Base-by-base conservation (phyloP, 2,888 invertebrate species). In the Lasioglossum figueresi region DNA sequence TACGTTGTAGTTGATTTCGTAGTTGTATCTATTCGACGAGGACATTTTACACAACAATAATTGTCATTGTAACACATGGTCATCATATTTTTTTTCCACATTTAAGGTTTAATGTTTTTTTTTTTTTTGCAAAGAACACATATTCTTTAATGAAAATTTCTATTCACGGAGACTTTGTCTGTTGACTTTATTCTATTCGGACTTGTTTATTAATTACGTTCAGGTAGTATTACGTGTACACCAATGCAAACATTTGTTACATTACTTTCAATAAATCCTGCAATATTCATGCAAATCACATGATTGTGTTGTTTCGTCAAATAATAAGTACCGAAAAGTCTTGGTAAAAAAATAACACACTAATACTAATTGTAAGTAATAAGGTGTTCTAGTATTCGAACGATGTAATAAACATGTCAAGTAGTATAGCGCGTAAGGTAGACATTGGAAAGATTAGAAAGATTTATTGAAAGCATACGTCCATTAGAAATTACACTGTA, bases 391-490 rank as follows among this genome's bases (percentile, higher is more conserved):
- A 73, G n/a, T 34, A 74, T 56, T 56, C n/a, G 23, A 12, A 8
- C 6, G 1, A n/a, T 16, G 14, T 2, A 37, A 74, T n/a, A 40
- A 10, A 40, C 16, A 19, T 37, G 5, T 56, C 19, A 43, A 45
- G 23, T 71, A 34, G 23, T 56, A 27, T 31, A 45, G 16, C 34
- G 45, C 5, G 37, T 19, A 37, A 79, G 73, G 72, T 73, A 79
- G 34, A 48, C 45, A 73, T 63, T 73, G n/a, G n/a, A 37, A 52
- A 34, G n/a, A 72, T 79, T 31, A 6, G 31, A 34, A 16, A 34
- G 10, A 63, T 19, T 2, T 73, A 37, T 16, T 16, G 59, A 71
- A 43, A 71, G 23, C 31, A 59, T 43, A 37, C 52, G 23, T 63
- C 16, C 43, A 48, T 37, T 34, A 19, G 8, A 63, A 19, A 59